Conservation (phyloP, 2,888 invertebrate genomes). For the Terebella lapidaria region DNA sequence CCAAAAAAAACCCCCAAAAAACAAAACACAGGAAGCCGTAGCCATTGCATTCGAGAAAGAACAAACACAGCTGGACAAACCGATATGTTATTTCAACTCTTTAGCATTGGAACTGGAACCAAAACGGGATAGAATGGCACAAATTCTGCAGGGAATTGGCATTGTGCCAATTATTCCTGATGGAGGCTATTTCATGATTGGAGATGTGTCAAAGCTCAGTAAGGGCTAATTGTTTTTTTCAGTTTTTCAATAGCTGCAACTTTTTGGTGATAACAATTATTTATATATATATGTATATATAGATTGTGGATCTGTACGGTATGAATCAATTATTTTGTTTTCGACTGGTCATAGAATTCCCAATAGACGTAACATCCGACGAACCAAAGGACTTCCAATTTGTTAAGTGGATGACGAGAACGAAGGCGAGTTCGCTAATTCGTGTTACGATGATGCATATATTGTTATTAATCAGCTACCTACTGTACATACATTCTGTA, state of each 20-base stretch:
- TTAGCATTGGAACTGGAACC: constrained; percentile 69
- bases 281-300: background rate
- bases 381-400: constrained; percentile 75
- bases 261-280: too few relatives aligned
- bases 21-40: constrained; percentile 90
- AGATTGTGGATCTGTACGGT: too few relatives aligned
- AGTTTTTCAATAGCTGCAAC: too few relatives aligned
- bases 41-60: constrained; percentile 86
- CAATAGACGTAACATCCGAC: constrained; percentile 6
- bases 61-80: constrained; percentile 63
- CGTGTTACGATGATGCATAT: too few relatives aligned
- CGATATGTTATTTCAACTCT: constrained; percentile 73
- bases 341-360: background rate
- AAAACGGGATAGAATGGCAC: constrained; percentile 44
- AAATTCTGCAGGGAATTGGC: constrained; percentile 63
- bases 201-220: constrained; percentile 70
- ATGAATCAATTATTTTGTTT: too few relatives aligned
- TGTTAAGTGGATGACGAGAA: constrained; percentile 91
- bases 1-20: too few relatives aligned
- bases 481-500: too few relatives aligned
- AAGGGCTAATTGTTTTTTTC: too few relatives aligned
- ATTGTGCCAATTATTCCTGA: constrained; percentile 90
- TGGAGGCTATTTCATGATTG: constrained; percentile 95
- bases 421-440: too few relatives aligned
- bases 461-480: too few relatives aligned